These are phyloP conservation scores for Muntiacus muntjak DNA, from an alignment of 2,113 vertebrate genomes.

Conservation along the genomic window DNA sequence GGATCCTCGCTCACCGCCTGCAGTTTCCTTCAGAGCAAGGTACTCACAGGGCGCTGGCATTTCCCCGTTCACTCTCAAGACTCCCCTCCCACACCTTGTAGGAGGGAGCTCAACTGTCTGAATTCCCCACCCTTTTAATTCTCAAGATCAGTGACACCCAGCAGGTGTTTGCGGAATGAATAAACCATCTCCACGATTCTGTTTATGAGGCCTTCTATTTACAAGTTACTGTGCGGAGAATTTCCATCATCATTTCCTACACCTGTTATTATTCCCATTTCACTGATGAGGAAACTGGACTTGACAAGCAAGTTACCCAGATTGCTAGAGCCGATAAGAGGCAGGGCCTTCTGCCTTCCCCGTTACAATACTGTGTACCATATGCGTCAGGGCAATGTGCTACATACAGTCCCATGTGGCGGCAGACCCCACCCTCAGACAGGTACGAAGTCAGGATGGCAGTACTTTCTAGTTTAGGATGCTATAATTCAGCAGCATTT, in stretches of 20 bases:
- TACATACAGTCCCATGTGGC: accelerated
- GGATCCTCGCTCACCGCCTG: accelerated
- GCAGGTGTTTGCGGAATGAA: not conserved
- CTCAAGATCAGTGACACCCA: not conserved
- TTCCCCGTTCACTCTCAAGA: not conserved
- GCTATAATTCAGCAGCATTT: not conserved
- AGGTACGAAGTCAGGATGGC: not conserved
- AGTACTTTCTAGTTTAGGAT: not conserved
- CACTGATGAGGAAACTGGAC: not conserved
- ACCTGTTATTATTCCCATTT: not conserved
- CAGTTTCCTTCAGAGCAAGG: not conserved
- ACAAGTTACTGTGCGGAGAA: not conserved
- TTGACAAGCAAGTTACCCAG: not conserved
- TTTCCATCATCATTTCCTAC: not conserved
- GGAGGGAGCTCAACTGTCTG: not conserved
- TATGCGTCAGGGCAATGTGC: too few relatives aligned
- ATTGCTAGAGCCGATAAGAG: not conserved
- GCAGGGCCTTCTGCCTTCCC: not conserved
- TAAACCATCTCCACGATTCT: not conserved
- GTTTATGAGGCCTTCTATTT: not conserved
- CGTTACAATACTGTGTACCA: accelerated
- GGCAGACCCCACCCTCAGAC: not conserved
- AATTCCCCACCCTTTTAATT: not conserved
- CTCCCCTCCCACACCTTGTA: not conserved
- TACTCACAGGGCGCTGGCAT: accelerated